These are phyloP conservation scores for Anguilla megastoma DNA, from an alignment of 2,797 vertebrate species.

Conservation along the genomic window DNA sequence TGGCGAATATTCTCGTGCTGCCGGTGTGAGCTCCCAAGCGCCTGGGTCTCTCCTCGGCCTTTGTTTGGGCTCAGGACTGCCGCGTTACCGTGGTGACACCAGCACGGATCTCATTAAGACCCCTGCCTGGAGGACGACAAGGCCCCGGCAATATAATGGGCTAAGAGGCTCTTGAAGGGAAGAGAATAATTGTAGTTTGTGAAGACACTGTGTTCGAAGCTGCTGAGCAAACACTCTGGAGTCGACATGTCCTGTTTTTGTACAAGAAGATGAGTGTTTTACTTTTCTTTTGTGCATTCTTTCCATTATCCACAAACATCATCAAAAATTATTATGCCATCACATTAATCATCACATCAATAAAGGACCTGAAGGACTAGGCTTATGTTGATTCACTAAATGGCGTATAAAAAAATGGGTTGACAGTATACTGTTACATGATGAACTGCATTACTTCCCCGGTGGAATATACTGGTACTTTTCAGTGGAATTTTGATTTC, in stretches of 20 bases:
- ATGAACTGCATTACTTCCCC: background rate
- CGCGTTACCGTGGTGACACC: slow-evolving; percentile 68
- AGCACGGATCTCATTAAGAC: slow-evolving; percentile 62
- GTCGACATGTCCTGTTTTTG: background rate
- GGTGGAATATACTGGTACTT: background rate
- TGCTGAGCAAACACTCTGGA: slow-evolving; percentile 43
- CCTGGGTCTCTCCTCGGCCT: slow-evolving; percentile 43
- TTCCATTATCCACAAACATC: slow-evolving; percentile 55
- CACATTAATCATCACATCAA: background rate
- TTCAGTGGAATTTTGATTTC: slow-evolving; percentile 12
- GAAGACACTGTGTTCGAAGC: slow-evolving; percentile 52
- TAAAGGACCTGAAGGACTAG: background rate
- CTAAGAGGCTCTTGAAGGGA: slow-evolving; percentile 60
- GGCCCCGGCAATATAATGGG: slow-evolving; percentile 58
- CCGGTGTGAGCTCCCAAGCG: slow-evolving; percentile 30
- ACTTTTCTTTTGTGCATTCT: slow-evolving; percentile 43
- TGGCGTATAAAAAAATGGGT: background rate
- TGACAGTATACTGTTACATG: background rate
- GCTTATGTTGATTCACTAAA: background rate
- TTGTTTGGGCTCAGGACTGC: slow-evolving; percentile 53
- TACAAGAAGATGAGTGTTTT: slow-evolving; percentile 4
- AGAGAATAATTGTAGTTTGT: slow-evolving; percentile 51
- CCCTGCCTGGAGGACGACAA: slow-evolving; percentile 56
- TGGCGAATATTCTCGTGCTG: background rate
- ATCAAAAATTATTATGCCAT: background rate